These are phyloP conservation scores for Blastobasis lacticolella DNA, from an alignment of 2,888 invertebrate genomes.

Conservation along the genomic window DNA sequence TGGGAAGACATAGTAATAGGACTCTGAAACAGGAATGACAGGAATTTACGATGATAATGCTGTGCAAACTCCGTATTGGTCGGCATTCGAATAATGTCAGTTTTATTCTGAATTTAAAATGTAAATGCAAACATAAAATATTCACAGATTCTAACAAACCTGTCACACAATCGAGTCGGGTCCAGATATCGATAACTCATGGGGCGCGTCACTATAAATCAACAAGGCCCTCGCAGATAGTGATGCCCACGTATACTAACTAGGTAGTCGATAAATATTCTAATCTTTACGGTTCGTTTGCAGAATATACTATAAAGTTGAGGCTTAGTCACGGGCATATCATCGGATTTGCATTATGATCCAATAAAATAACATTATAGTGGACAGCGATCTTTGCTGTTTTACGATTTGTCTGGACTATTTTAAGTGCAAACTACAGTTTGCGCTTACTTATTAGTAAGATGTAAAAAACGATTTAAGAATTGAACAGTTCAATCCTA, in stretches of 20 bases:
- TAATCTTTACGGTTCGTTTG: slow-evolving; percentile 40
- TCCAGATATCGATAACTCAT: slow-evolving; percentile 64
- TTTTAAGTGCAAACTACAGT: too few species aligned
- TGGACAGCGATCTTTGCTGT: too few species aligned
- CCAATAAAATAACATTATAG: background rate
- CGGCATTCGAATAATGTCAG: slow-evolving; percentile 7
- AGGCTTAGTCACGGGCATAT: slow-evolving; percentile 4
- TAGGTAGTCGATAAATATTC: slow-evolving; percentile 57
- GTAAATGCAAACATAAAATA: slow-evolving; percentile 30
- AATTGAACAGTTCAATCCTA: too few species aligned
- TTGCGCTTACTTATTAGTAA: too few species aligned
- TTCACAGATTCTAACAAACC: slow-evolving; percentile 28
- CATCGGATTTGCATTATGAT: background rate
- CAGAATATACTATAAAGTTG: slow-evolving; percentile 18
- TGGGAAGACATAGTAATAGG: background rate
- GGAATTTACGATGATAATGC: slow-evolving; percentile 1
- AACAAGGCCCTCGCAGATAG: slow-evolving; percentile 55
- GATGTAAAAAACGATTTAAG: too few species aligned
- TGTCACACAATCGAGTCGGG: slow-evolving; percentile 30
- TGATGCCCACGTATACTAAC: slow-evolving; percentile 65
- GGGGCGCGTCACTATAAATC: slow-evolving; percentile 65
- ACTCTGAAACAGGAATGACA: background rate
- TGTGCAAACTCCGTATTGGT: slow-evolving; percentile 2
- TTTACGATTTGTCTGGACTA: too few species aligned
- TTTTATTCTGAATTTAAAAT: slow-evolving; percentile 16